Evolutionary conservation across 1,140 invertebrate genomes (phyloP).

Genomic region (Meteorus sp.): DNA sequence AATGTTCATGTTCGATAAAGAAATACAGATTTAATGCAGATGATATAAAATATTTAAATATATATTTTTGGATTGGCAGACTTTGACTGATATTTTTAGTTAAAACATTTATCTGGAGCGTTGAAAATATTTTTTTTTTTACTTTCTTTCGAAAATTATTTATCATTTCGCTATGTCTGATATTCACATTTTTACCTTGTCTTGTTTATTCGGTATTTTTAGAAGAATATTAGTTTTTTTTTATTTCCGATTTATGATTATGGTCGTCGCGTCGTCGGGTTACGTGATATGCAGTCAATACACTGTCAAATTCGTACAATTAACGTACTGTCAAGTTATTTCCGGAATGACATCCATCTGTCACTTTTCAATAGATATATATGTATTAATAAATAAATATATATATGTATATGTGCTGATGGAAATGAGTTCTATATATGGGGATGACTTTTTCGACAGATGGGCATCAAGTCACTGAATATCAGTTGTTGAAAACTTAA

Average conservation of each 20-base stretch:
- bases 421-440: not conserved
- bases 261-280: not conserved
- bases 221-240: slow-evolving; percentile 5
- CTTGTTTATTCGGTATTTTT: not conserved
- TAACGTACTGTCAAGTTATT: slow-evolving; percentile 2
- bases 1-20: no score
- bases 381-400: not conserved
- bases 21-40: no score
- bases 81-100: no score
- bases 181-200: slow-evolving; percentile 18
- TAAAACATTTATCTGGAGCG: no score
- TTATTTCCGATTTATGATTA: no score
- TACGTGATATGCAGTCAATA: not conserved
- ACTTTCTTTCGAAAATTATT: slow-evolving; percentile 5
- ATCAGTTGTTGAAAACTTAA: no score
- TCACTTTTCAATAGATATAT: not conserved
- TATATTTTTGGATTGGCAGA: no score
- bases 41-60: no score
- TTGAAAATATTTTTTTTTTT: not conserved
- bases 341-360: not conserved
- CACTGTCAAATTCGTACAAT: slow-evolving; percentile 2
- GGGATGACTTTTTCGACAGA: no score
- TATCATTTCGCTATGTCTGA: no score
- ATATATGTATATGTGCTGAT: not conserved
- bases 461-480: no score